phyloP scores from a whole-genome alignment of 2,888 invertebrate genomes.

The Aelia acuminata region DNA sequence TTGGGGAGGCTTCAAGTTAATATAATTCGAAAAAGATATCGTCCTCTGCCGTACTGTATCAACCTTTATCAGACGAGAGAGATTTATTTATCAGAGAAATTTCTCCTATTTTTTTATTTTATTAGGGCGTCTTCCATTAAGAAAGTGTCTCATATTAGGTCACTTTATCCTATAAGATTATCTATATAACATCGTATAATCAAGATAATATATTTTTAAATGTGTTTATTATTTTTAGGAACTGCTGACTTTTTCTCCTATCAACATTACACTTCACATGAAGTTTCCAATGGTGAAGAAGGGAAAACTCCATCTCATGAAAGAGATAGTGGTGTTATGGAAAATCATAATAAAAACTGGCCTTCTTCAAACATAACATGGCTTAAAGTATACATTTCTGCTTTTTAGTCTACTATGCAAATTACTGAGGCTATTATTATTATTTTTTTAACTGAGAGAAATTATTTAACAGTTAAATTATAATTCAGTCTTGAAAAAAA shows the following conservation, averaged over 20 bases:
- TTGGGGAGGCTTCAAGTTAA: too few relatives aligned
- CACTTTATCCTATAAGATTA: too few relatives aligned
- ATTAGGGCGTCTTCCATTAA: too few relatives aligned
- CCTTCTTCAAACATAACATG: slow-evolving; percentile 51
- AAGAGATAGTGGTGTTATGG: slow-evolving; percentile 25
- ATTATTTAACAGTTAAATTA: not conserved
- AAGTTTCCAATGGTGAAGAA: slow-evolving; percentile 50
- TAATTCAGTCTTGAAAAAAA: not conserved
- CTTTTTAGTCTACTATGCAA: not conserved
- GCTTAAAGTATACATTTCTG: slow-evolving; percentile 3
- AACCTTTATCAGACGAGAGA: too few relatives aligned
- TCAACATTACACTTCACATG: slow-evolving; percentile 62
- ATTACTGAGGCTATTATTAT: not conserved
- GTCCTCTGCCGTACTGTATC: too few relatives aligned
- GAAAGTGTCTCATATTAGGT: too few relatives aligned
- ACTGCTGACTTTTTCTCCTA: slow-evolving; percentile 62
- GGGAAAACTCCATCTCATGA: slow-evolving; percentile 34
- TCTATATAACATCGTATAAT: too few relatives aligned
- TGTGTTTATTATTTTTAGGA: slow-evolving; percentile 55
- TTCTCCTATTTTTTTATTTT: too few relatives aligned
- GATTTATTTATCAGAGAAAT: too few relatives aligned
- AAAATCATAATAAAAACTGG: slow-evolving; percentile 30
- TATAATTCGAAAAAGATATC: too few relatives aligned
- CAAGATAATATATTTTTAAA: slow-evolving; percentile 2
- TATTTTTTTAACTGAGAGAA: not conserved